Percentiles rank a stretch among this genome's conserved stretches.
Conservation (phyloP, 2,113 vertebrate species). For the Rafetus swinhoei region DNA sequence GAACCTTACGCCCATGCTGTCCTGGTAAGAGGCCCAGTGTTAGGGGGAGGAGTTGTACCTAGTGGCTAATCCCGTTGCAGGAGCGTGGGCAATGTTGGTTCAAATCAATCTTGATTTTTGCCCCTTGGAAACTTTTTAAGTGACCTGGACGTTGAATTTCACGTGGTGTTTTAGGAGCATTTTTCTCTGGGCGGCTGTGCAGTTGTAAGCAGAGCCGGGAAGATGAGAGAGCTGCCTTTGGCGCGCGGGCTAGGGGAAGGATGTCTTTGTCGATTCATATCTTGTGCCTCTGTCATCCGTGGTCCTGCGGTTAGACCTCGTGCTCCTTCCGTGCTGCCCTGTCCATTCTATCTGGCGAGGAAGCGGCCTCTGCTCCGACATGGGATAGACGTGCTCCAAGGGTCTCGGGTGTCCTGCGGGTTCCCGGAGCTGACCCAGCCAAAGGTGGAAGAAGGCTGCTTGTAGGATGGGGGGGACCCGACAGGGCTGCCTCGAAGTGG, state of each 20-base stretch:
- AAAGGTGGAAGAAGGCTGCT: background rate
- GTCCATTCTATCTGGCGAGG: rapidly evolving
- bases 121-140: background rate
- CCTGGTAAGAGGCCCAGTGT: background rate
- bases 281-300: background rate
- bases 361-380: conserved; percentile 4
- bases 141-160: rapidly evolving
- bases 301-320: rapidly evolving
- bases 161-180: background rate
- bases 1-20: background rate
- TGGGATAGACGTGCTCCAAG: too few relatives aligned
- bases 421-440: background rate
- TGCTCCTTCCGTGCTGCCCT: background rate
- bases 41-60: background rate
- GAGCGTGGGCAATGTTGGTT: rapidly evolving
- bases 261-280: background rate
- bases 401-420: background rate
- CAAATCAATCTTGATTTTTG: rapidly evolving
- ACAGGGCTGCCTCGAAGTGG: background rate
- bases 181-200: background rate
- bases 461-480: background rate
- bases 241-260: background rate
- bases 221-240: background rate
- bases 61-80: background rate
- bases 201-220: background rate